Evolutionary conservation across 2,888 invertebrate genomes (phyloP), one percentile per base, ranked within the genome.

Genomic region (Drymonia ruficornis): DNA sequence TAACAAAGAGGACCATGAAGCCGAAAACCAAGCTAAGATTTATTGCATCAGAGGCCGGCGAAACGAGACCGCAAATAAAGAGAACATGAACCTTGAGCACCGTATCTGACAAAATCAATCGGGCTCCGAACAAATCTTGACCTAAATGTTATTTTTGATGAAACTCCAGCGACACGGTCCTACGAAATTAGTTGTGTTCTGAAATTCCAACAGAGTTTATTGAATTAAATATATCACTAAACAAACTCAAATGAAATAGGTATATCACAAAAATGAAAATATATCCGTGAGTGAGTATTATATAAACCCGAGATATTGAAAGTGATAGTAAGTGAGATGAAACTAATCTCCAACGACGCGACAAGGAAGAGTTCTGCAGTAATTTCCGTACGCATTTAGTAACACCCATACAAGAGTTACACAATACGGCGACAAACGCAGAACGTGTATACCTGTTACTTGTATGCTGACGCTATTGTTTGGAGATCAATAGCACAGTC

Each of bases 101-200:
- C 76, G 86, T 90, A 90, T 91, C 92, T 90, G 90, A 90, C 90
- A 90, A 91, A 92, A 92, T 91, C 91, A 87, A 91, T 91, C 91
- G 88, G 87, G 84, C 86, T 87, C 80, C 70, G 80, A 81, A 84
- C 86, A 87, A 90, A 88, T 87, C 90, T 90, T 91, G 90, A 91
- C 89, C 91, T 86, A 89, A 88, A 89, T 82, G 61, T 80, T 81
- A 83, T 23, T 6, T 84, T 47, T 80, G 84, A 86, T 86, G 85
- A 82, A 87, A 85, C 85, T 69, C 62, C 65, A 66, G 56, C 34
- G 54, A 65, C 61, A 62, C 57, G 65, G 65, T 65, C 59, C 67
- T 59, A 56, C 13, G 12, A 34, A 16, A 12, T 45, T 45, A 45
- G 7, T 28, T n/a, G 12, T 45, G 13, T 19, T 44, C 40, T 16